A percentile compares a stretch with the other conserved stretches of the same genome.
Conservation (phyloP, 2,888 invertebrate genomes). For the Oegoconia quadripuncta region DNA sequence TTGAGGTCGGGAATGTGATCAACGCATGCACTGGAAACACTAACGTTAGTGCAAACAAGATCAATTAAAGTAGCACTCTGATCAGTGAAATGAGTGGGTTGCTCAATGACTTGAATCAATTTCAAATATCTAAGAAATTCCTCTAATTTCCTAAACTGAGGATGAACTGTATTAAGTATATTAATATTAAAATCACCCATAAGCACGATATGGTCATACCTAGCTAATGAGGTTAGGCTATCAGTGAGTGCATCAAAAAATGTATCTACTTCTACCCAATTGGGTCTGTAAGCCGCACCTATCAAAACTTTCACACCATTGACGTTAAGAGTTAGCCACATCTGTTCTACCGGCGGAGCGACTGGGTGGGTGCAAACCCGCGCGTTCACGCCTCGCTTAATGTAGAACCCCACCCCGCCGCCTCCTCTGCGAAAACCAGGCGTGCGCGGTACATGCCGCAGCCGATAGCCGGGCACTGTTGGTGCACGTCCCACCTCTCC, state of each 20-base stretch:
- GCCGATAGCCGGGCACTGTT: conserved; percentile 9
- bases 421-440: conserved; percentile 1
- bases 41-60: conserved; percentile 5
- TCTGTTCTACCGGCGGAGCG: not conserved
- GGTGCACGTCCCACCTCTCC: conserved; percentile 18
- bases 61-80: conserved; percentile 10
- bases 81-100: conserved; percentile 12
- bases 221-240: not conserved
- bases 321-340: conserved; percentile 2
- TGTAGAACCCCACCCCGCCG: conserved; percentile 22
- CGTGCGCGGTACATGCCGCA: conserved; percentile 17
- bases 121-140: not conserved
- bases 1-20: not conserved
- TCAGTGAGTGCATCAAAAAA: conserved; percentile 7
- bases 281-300: conserved; percentile 7
- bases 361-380: not conserved
- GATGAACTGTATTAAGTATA: too few species aligned
- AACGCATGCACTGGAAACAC: not conserved
- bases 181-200: conserved; percentile 11
- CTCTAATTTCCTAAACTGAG: not conserved
- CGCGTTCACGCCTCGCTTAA: conserved; percentile 1
- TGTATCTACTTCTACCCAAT: not conserved
- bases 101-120: not conserved
- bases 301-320: not conserved
- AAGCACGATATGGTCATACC: not conserved